Base-by-base conservation (phyloP, 2,888 invertebrate species). In the Pachydiplax longipennis region DNA sequence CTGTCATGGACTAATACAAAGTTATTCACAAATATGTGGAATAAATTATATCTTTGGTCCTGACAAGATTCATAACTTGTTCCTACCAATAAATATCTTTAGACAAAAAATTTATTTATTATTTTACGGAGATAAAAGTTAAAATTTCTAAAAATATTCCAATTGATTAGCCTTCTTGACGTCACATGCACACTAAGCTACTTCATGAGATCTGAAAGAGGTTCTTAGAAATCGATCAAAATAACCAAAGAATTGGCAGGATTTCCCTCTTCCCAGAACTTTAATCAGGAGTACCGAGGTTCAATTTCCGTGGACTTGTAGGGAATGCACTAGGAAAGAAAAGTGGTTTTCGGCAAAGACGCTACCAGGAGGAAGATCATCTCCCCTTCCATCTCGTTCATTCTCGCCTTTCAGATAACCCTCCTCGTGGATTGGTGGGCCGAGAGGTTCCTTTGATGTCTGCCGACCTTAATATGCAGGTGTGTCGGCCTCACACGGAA, bases 401-500 rank as follows among this genome's bases (percentile, higher is more conserved):
- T 87, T 87, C 87, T 87, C 87, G 87, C 87, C 87, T 87, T 65
- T 40, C 65, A 87, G 87, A 87, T 87, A 87, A 31, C 87, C 83
- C 83, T 83, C 8, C 58, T 53, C 83, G 83, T 83, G 65, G 58
- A 87, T 65, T 87, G 87, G 87, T 87, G 87, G 87, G 65, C 37
- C 61, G 35, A 37, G 87, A 58, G 61, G 61, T 61, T 65, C 81
- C 90, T 90, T 90, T 90, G 90, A 90, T 81, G 81, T 90, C 81
- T 61, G 81, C 90, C 90, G 90, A 53, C 90, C 81, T 80, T 90
- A 90, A 90, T 90, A 81, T 90, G 81, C 90, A 90, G 90, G 90
- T 90, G 90, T 90, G 90, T 48, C 90, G 90, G 90, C 80, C 90
- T 73, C 73, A 53, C 80, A 48, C 53, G 90, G 35, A n/a, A 48